Percentiles rank a stretch among this genome's conserved stretches.
Evolutionary conservation across 2,888 invertebrate species (phyloP).

Genomic region (Prostheceraeus crozeri): DNA sequence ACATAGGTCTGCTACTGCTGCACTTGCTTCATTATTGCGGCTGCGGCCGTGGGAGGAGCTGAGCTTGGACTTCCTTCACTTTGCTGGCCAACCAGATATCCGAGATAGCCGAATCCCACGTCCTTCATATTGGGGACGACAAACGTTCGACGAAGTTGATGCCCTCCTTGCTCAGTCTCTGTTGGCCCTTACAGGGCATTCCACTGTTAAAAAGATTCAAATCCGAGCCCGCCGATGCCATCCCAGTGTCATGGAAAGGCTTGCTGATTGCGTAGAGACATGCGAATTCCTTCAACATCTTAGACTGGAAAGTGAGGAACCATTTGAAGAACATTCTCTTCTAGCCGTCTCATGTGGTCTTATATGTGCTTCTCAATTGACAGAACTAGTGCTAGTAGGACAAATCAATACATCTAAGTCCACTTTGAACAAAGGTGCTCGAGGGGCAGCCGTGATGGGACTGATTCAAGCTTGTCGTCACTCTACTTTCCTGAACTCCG

Average conservation of each 20-base stretch:
- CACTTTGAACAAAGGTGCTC: no score
- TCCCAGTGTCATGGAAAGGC: conserved; percentile 4
- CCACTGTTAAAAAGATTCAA: not conserved
- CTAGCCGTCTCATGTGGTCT: conserved; percentile 11
- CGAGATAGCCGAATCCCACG: no score
- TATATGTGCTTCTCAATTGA: conserved; percentile 9
- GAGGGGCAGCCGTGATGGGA: not conserved
- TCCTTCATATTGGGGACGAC: not conserved
- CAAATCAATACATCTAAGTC: no score
- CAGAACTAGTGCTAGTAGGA: not conserved
- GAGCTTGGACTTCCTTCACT: not conserved
- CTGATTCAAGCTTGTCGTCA: conserved; percentile 11
- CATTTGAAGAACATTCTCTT: conserved; percentile 15
- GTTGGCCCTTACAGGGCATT: not conserved
- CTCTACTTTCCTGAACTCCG: not conserved
- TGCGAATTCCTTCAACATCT: conserved; percentile 3
- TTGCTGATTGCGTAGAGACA: conserved; percentile 6
- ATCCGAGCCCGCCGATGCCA: not conserved
- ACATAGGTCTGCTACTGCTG: not conserved
- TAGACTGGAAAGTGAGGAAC: not conserved
- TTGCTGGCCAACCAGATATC: no score
- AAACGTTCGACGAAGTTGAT: conserved; percentile 2
- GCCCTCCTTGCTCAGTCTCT: conserved; percentile 9
- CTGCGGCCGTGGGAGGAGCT: not conserved
- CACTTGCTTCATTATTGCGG: not conserved